phyloP scores from a whole-genome alignment of 2,113 vertebrate species.

The Triplophysa siluroides region DNA sequence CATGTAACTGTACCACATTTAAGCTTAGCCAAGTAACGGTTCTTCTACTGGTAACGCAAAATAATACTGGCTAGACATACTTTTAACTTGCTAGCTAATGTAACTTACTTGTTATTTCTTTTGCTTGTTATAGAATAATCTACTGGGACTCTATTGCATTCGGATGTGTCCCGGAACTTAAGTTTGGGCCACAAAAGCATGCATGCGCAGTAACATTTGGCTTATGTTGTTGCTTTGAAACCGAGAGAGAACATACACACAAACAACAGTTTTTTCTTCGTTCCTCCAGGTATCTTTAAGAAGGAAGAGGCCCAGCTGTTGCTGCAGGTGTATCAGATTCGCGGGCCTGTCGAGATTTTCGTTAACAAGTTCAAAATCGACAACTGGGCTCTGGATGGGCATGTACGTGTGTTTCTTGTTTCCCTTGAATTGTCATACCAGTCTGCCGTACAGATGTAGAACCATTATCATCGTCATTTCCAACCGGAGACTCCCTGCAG shows the following conservation, averaged over 20 bases:
- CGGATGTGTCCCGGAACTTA: too few species aligned
- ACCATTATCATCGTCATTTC: neutral
- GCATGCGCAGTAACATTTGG: too few species aligned
- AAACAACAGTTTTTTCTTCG: neutral
- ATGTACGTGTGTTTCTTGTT: constrained; percentile 79
- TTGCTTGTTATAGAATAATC: too few species aligned
- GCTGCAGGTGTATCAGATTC: constrained; percentile 92
- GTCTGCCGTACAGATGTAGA: neutral
- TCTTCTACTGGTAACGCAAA: too few species aligned
- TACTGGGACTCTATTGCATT: too few species aligned
- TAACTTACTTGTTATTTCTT: too few species aligned
- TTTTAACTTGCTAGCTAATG: too few species aligned
- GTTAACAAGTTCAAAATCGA: constrained; percentile 94
- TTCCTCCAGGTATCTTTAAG: constrained; percentile 84
- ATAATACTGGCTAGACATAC: too few species aligned
- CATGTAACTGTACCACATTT: too few species aligned
- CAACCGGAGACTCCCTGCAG: constrained; percentile 6
- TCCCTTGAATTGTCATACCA: neutral
- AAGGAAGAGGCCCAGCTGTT: constrained; percentile 92
- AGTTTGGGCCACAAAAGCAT: too few species aligned
- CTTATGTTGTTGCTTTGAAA: too few species aligned
- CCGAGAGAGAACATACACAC: neutral
- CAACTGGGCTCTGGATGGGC: constrained; percentile 95
- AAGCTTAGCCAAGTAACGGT: too few species aligned
- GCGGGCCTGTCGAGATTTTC: constrained; percentile 89